A percentile compares a stretch with the other conserved stretches of the same genome.
Conservation (phyloP, 2,888 invertebrate genomes). For the Thyatira batis region DNA sequence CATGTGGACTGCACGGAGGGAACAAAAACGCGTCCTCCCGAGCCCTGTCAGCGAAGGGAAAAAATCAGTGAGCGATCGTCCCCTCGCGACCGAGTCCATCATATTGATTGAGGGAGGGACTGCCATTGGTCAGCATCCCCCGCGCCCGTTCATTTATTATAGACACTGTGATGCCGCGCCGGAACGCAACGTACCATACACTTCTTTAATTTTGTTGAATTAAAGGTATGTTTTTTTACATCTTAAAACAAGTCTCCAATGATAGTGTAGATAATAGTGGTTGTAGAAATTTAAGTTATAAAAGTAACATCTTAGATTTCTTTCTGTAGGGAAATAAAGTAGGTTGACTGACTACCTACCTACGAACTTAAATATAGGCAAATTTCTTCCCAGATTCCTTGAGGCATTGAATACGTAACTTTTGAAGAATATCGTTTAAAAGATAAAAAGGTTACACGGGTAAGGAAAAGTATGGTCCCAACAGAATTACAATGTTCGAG, state of each 20-base stretch:
- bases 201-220: constrained; percentile 41
- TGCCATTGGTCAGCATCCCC: constrained; percentile 81
- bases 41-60: constrained; percentile 81
- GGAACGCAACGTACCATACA: constrained; percentile 34
- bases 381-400: constrained; percentile 5
- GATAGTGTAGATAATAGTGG: too few species aligned
- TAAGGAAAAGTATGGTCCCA: constrained; percentile 54
- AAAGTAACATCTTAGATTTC: too few species aligned
- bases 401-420: not conserved
- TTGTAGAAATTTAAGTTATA: too few species aligned
- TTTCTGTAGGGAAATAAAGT: too few species aligned
- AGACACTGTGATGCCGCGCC: constrained; percentile 76
- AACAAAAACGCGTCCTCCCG: constrained; percentile 80
- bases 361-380: constrained; percentile 6
- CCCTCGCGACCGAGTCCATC: constrained; percentile 82
- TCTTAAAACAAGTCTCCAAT: too few species aligned
- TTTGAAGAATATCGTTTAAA: constrained; percentile 11
- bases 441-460: constrained; percentile 26
- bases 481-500: constrained; percentile 45
- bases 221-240: constrained; percentile 31
- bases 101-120: constrained; percentile 84
- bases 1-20: constrained; percentile 67
- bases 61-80: constrained; percentile 83
- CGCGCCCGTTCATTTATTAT: constrained; percentile 83
- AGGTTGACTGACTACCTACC: too few species aligned